These are phyloP conservation scores for Trimorus sp. DNA, from an alignment of 2,888 invertebrate species.

Conservation along the genomic window DNA sequence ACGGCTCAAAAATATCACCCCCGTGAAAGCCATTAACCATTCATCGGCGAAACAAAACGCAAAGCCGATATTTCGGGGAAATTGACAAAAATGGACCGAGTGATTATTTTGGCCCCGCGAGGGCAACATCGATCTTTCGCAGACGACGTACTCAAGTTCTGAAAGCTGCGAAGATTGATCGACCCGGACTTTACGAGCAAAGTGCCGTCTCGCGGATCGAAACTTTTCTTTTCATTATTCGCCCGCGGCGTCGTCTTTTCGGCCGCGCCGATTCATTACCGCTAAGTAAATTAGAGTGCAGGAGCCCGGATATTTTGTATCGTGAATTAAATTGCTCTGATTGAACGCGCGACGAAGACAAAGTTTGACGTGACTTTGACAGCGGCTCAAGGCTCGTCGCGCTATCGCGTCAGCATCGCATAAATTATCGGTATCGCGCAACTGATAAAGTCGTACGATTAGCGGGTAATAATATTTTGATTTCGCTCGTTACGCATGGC, in stretches of 20 bases:
- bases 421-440: conserved; percentile 39
- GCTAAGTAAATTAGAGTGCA: conserved; percentile 58
- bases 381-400: conserved; percentile 8
- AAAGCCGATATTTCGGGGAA: too few relatives aligned
- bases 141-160: conserved; percentile 45
- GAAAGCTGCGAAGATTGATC: conserved; percentile 64
- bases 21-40: too few relatives aligned
- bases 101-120: too few relatives aligned
- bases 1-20: too few relatives aligned
- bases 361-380: conserved; percentile 49
- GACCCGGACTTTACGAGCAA: conserved; percentile 53
- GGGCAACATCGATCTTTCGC: conserved; percentile 41
- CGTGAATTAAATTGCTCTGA: conserved; percentile 55
- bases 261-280: conserved; percentile 58
- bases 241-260: conserved; percentile 51
- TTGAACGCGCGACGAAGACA: conserved; percentile 38
- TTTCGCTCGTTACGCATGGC: conserved; percentile 24
- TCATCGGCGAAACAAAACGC: too few relatives aligned
- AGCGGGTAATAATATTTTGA: conserved; percentile 49
- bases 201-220: conserved; percentile 43
- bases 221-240: conserved; percentile 64
- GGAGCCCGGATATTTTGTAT: conserved; percentile 52
- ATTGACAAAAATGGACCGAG: too few relatives aligned
- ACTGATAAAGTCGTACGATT: conserved; percentile 28
- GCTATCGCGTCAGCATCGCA: conserved; percentile 24